Evolutionary conservation across 2,888 invertebrate species (phyloP).

Genomic region (Gastracanthus pulcherrimus): DNA sequence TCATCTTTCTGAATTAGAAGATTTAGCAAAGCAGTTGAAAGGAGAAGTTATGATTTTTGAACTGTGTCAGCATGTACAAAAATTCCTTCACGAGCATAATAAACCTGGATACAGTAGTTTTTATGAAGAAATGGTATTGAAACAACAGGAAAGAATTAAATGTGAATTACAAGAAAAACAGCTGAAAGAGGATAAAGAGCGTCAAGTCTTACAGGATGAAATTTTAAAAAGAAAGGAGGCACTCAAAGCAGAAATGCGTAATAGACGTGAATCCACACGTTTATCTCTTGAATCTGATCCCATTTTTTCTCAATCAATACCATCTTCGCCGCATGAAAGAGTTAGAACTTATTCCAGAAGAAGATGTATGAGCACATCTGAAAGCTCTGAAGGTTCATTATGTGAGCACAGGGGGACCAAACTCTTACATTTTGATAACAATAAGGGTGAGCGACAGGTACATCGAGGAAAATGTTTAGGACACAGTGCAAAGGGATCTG

Average conservation of each 20-base stretch:
- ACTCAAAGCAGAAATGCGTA: conserved; percentile 83
- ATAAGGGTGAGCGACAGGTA: conserved; percentile 81
- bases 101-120: conserved; percentile 90
- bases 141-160: conserved; percentile 84
- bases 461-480: conserved; percentile 88
- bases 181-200: conserved; percentile 82
- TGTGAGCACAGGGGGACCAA: conserved; percentile 81
- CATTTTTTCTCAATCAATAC: conserved; percentile 67
- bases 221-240: conserved; percentile 89
- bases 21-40: conserved; percentile 80
- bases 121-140: conserved; percentile 93
- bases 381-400: conserved; percentile 79
- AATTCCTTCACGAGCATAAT: conserved; percentile 89
- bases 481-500: conserved; percentile 86
- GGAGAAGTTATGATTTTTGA: conserved; percentile 94
- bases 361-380: conserved; percentile 79
- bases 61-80: conserved; percentile 88
- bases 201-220: conserved; percentile 78
- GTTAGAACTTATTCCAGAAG: conserved; percentile 70
- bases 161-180: conserved; percentile 82
- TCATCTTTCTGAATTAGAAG: conserved; percentile 82
- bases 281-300: conserved; percentile 63
- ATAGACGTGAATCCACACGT: conserved; percentile 73
- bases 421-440: conserved; percentile 79
- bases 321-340: conserved; percentile 73